These are phyloP conservation scores for Oikopleura dioica DNA, from an alignment of 23 tunicate genomes.

Conservation along the genomic window DNA sequence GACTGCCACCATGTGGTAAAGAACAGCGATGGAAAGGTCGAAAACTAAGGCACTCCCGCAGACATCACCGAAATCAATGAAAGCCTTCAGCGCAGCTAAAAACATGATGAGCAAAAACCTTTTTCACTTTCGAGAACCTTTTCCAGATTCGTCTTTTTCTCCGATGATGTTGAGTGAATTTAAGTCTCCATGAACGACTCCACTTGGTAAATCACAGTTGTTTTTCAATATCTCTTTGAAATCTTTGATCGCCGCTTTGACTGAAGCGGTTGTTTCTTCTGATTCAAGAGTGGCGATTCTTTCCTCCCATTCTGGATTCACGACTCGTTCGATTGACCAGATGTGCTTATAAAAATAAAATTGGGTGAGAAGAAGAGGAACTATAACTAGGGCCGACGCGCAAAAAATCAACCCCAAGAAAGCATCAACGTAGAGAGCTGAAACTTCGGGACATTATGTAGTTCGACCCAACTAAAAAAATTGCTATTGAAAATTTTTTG, in stretches of 20 bases:
- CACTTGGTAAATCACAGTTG: neutral
- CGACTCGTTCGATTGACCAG: neutral
- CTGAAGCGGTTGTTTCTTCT: neutral
- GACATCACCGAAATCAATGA: neutral
- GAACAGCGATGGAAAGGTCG: neutral
- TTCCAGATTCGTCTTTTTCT: neutral
- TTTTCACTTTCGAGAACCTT: neutral
- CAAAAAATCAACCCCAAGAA: no score
- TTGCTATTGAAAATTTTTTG: no score
- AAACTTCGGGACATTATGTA: no score
- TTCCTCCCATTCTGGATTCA: neutral
- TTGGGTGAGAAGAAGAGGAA: no score
- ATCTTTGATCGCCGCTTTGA: neutral
- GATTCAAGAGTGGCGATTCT: neutral
- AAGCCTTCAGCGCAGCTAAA: neutral
- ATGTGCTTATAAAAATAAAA: neutral
- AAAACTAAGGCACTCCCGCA: neutral
- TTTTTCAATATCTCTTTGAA: neutral
- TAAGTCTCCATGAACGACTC: neutral
- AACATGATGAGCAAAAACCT: neutral
- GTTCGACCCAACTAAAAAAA: no score
- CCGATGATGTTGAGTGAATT: neutral
- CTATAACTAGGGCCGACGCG: no score
- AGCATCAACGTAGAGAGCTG: no score
- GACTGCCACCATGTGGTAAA: neutral